Conservation (phyloP, 2,113 vertebrate genomes). For the Sporophila hypoxantha region DNA sequence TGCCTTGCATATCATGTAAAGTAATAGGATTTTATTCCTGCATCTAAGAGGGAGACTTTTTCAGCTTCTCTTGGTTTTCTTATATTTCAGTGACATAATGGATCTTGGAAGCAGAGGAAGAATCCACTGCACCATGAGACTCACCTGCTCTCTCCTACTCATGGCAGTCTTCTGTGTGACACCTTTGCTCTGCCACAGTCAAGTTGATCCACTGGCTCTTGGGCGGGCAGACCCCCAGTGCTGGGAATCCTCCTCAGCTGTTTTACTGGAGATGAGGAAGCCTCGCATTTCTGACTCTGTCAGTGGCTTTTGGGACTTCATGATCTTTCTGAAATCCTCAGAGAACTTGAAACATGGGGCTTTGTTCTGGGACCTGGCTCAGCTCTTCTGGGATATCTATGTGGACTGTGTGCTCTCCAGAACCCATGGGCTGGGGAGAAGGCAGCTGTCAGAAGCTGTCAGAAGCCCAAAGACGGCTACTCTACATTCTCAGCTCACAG, state of each 20-base stretch:
- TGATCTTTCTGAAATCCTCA: constrained; percentile 87
- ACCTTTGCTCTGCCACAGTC: constrained; percentile 68
- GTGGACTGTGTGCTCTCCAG: constrained; percentile 89
- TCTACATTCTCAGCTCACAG: constrained; percentile 51
- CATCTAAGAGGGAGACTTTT: neutral
- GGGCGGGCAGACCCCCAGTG: constrained; percentile 81
- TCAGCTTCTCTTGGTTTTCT: constrained; percentile 25
- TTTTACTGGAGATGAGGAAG: constrained; percentile 85
- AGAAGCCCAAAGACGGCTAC: constrained; percentile 41
- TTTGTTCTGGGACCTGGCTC: constrained; percentile 93
- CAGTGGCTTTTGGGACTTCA: constrained; percentile 89
- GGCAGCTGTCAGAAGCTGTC: constrained; percentile 59
- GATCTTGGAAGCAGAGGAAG: constrained; percentile 53
- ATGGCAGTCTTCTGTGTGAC: constrained; percentile 66
- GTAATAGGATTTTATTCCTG: neutral
- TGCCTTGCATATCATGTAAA: neutral
- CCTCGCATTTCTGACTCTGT: constrained; percentile 87
- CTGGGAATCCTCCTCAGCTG: constrained; percentile 86
- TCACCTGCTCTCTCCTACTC: constrained; percentile 68
- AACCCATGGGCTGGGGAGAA: constrained; percentile 88
- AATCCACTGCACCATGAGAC: constrained; percentile 49
- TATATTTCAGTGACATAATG: constrained; percentile 64
- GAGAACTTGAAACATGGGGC: constrained; percentile 84
- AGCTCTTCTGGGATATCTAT: constrained; percentile 94
- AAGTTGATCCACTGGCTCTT: constrained; percentile 78